Evolutionary conservation across 1,140 invertebrate genomes (phyloP).

Genomic region (Argopecten irradians): DNA sequence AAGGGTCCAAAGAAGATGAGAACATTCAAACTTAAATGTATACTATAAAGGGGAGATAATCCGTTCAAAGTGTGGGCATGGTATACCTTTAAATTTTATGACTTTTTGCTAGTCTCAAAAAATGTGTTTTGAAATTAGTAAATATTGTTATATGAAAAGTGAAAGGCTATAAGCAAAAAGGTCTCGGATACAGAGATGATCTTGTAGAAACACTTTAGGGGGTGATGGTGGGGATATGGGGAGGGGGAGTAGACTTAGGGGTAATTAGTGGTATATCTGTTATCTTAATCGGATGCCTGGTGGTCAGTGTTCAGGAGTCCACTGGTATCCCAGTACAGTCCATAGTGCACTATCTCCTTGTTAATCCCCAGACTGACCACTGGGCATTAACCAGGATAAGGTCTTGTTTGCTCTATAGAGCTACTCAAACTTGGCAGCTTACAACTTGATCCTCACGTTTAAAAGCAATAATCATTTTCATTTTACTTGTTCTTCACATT

Average conservation of each 20-base stretch:
- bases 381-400: neutral
- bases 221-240: neutral
- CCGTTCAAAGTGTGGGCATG: too few species aligned
- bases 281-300: neutral
- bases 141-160: neutral
- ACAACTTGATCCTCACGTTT: neutral
- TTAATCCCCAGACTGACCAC: neutral
- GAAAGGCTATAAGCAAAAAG: too few species aligned
- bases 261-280: neutral
- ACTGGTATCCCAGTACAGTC: neutral
- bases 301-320: neutral
- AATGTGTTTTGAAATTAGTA: neutral
- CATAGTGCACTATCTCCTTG: neutral
- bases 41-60: too few species aligned
- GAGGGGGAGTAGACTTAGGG: neutral
- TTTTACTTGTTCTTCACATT: too few species aligned
- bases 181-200: too few species aligned
- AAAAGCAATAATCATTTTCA: neutral
- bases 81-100: too few species aligned
- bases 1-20: too few species aligned
- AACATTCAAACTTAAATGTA: too few species aligned
- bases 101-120: too few species aligned
- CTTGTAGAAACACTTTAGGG: too few species aligned
- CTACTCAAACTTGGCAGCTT: neutral
- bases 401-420: neutral